These are phyloP conservation scores for Thelaira solivaga DNA, from an alignment of 2,888 invertebrate species.

Conservation along the genomic window DNA sequence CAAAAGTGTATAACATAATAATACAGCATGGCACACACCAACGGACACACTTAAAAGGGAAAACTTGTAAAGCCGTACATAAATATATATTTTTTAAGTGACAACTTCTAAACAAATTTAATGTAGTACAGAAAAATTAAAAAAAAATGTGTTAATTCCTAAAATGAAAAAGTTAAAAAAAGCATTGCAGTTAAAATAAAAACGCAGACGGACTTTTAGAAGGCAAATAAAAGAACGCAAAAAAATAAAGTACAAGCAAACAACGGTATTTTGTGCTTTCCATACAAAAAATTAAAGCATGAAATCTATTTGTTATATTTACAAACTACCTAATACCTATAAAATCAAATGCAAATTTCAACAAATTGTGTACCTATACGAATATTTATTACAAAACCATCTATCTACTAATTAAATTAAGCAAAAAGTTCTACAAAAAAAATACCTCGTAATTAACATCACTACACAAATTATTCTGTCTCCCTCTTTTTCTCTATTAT, in stretches of 20 bases:
- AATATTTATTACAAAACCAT: neutral
- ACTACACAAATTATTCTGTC: constrained; percentile 19
- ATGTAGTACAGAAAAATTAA: neutral
- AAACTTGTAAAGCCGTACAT: neutral
- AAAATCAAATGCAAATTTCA: neutral
- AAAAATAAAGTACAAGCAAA: constrained; percentile 9
- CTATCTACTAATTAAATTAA: constrained; percentile 11
- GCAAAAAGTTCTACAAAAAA: constrained; percentile 1
- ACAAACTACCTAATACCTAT: neutral
- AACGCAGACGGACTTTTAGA: neutral
- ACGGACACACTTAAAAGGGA: neutral
- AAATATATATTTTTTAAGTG: neutral
- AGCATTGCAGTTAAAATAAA: neutral
- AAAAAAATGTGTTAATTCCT: neutral
- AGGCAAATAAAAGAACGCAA: neutral
- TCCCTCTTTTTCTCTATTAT: constrained; percentile 15
- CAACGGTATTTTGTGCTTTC: constrained; percentile 34
- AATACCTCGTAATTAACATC: constrained; percentile 40
- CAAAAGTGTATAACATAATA: constrained; percentile 5
- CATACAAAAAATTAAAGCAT: neutral
- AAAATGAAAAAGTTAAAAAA: neutral
- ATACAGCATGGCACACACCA: neutral
- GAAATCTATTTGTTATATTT: neutral
- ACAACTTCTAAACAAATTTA: neutral
- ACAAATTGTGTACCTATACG: neutral